A percentile compares a stretch with the other conserved stretches of the same genome.
Evolutionary conservation across 2,888 invertebrate species (phyloP).

Genomic region (Thyatira batis): DNA sequence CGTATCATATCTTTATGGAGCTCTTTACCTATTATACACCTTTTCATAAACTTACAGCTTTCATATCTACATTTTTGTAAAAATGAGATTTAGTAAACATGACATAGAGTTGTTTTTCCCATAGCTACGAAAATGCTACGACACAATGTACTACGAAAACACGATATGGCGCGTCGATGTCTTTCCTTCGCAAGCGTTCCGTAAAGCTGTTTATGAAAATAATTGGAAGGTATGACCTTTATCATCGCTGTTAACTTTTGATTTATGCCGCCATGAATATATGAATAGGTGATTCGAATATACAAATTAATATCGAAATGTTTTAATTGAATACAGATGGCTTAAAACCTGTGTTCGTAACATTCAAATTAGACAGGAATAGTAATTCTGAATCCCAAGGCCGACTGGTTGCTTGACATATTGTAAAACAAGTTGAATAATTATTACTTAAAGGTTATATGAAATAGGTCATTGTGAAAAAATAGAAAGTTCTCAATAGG

Average conservation of each 20-base stretch:
- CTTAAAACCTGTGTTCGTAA: constrained; percentile 2
- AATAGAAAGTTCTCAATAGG: neutral
- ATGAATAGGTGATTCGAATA: neutral
- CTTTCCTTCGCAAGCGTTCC: constrained; percentile 28
- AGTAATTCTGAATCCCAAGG: constrained; percentile 44
- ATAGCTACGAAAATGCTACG: neutral
- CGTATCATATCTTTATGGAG: too few relatives aligned
- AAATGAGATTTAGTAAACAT: neutral
- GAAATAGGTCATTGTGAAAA: constrained; percentile 25
- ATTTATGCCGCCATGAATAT: neutral
- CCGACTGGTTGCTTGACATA: constrained; percentile 38
- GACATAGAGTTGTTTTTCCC: neutral
- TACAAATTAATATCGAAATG: neutral
- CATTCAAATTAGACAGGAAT: constrained; percentile 40
- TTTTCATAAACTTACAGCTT: neutral
- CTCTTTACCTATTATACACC: neutral
- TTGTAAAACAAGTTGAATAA: constrained; percentile 29
- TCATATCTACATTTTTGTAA: neutral
- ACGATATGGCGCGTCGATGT: constrained; percentile 37
- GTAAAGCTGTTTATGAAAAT: neutral
- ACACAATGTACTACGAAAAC: neutral
- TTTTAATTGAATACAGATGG: neutral
- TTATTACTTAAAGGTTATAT: constrained; percentile 31
- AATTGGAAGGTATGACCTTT: constrained; percentile 7
- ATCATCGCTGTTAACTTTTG: neutral